These are phyloP conservation scores for Synaphobranchus kaupii DNA, from an alignment of 2,797 vertebrate species.

Conservation along the genomic window DNA sequence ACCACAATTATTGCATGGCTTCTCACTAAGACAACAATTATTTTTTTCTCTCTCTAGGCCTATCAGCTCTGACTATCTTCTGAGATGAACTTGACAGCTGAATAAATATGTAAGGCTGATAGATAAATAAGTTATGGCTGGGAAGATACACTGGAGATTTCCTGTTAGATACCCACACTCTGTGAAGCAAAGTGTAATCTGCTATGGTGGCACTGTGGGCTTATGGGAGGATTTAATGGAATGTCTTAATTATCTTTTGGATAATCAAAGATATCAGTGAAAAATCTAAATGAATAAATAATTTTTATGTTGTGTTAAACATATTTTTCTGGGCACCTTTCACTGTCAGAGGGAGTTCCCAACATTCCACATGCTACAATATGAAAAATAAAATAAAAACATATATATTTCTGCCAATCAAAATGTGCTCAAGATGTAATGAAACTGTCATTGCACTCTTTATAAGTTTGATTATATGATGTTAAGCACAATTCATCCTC, in stretches of 20 bases:
- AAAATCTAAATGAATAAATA: slow-evolving; percentile 55
- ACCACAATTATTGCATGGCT: slow-evolving; percentile 62
- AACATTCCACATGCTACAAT: background rate
- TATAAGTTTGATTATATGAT: slow-evolving; percentile 1
- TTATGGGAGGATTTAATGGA: slow-evolving; percentile 67
- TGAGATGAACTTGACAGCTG: slow-evolving; percentile 77
- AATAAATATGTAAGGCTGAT: slow-evolving; percentile 73
- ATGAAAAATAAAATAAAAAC: background rate
- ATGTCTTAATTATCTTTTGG: slow-evolving; percentile 63
- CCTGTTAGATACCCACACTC: slow-evolving; percentile 61
- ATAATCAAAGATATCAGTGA: slow-evolving; percentile 61
- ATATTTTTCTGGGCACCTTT: slow-evolving; percentile 42
- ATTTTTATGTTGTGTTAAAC: slow-evolving; percentile 62
- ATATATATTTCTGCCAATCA: background rate
- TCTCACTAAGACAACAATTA: slow-evolving; percentile 69
- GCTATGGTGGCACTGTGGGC: slow-evolving; percentile 62
- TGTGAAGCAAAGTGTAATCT: slow-evolving; percentile 56
- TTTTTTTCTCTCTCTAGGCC: slow-evolving; percentile 71
- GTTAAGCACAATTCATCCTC: background rate
- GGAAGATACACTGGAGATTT: slow-evolving; percentile 65
- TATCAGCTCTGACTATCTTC: slow-evolving; percentile 76
- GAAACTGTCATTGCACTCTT: background rate
- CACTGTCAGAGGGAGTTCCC: background rate
- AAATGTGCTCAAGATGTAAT: background rate
- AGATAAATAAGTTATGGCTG: slow-evolving; percentile 46